Evolutionary conservation across 2,888 invertebrate species (phyloP).

Genomic region (Megalurothrips usitatus): DNA sequence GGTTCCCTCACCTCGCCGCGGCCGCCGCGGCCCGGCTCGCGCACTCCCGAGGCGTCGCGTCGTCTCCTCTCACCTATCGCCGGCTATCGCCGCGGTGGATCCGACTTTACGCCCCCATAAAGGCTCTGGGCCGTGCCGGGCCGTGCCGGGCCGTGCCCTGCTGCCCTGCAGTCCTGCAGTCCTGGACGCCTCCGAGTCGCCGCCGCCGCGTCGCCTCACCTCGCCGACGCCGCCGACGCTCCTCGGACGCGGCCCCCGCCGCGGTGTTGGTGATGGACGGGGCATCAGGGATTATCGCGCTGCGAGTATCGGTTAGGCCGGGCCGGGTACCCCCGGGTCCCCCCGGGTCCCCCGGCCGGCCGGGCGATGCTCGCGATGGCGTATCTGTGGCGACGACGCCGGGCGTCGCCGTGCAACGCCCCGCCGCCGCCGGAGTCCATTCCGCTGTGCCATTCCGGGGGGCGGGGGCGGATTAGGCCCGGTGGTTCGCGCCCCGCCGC

Average conservation of each 20-base stretch:
- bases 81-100: slow-evolving; percentile 14
- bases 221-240: background rate
- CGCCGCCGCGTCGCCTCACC: too few species aligned
- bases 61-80: background rate
- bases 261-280: background rate
- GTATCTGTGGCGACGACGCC: too few species aligned
- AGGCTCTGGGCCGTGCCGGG: background rate
- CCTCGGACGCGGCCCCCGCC: background rate
- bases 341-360: too few species aligned
- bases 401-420: too few species aligned
- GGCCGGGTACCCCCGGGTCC: background rate
- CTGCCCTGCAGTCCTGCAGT: background rate
- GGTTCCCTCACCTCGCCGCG: background rate
- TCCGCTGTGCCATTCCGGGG: too few species aligned
- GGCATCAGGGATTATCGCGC: slow-evolving; percentile 10
- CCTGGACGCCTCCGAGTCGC: too few species aligned
- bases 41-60: too few species aligned
- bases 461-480: too few species aligned
- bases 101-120: slow-evolving; percentile 16
- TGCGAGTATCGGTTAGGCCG: background rate
- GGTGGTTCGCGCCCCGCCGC: too few species aligned
- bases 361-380: background rate
- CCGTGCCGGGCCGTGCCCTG: background rate
- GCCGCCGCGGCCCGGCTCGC: too few species aligned
- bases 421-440: too few species aligned